Base-by-base conservation (phyloP, 2,888 invertebrate species). In the Agriopis aurantiaria region DNA sequence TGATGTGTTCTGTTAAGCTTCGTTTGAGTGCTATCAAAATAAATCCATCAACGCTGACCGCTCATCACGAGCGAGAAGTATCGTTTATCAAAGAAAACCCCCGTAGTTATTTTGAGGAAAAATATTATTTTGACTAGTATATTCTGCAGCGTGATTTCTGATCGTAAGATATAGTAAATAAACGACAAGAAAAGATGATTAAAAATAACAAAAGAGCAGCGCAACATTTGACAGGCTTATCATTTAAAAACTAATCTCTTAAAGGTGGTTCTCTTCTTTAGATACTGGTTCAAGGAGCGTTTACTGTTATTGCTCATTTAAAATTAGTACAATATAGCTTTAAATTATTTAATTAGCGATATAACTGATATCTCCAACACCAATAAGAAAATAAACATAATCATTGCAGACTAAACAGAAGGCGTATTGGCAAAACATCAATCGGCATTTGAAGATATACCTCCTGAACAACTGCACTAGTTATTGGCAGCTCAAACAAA, bases 31-130 rank as follows among this genome's bases (percentile, higher is more conserved):
- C 68, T 57, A 66, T 71, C 66, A 69, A 63, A 68, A 71, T 69
- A 71, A 73, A 71, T 71, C 68, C 43, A 71, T 73, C 73, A 73
- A 63, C 69, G 51, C 56, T 55, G n/a, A 45, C 59, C 56, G 45
- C 62, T 65, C 53, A 45, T 65, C 62, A 12, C 53, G 6, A 57
- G 8, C 12, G 41, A 52, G 33, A 58, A 68, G 23, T 46, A 23
- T 9, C 8, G 10, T 63, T 46, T 53, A 59, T 67, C 56, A 67
- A 67, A 66, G 60, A 12, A 43, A 40, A 57, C 48, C 12, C 33
- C 9, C 40, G 9, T 9, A 17, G 49, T 43, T 67, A 61, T 62
- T 61, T 43, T 11, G 7, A 51, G 40, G 17, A 53, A 45, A 52
- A 14, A 46, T 46, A 58, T 43, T 8, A 23, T 9, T 43, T 43